Evolutionary conservation across 2,797 vertebrate species (phyloP).

Genomic region (Knipowitschia caucasica): DNA sequence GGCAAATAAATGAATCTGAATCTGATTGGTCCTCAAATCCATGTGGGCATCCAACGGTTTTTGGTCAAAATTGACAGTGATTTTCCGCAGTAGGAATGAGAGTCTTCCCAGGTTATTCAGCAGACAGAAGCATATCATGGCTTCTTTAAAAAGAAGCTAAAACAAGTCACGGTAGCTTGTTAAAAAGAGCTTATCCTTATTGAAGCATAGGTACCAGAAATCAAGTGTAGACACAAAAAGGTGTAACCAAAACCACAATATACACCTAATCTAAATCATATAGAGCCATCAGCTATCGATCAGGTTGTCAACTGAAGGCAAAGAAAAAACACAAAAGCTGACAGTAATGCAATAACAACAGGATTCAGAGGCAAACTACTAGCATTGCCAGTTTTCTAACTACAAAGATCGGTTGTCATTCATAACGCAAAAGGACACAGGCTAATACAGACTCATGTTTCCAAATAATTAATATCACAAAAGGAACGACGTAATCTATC

Average conservation of each 20-base stretch:
- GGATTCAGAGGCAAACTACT: conserved; percentile 38
- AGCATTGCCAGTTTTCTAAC: conserved; percentile 28
- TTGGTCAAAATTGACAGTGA: too few relatives aligned
- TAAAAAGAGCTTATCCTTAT: background rate
- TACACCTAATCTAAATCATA: conserved; percentile 41
- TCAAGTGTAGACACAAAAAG: background rate
- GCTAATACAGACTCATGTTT: conserved; percentile 14
- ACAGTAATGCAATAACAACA: conserved; percentile 26
- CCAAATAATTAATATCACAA: background rate
- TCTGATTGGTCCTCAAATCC: too few relatives aligned
- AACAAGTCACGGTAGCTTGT: too few relatives aligned
- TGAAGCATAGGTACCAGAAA: background rate
- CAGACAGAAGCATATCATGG: too few relatives aligned
- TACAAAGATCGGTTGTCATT: conserved; percentile 27
- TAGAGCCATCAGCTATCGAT: conserved; percentile 37
- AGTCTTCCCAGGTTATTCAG: too few relatives aligned
- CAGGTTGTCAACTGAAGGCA: conserved; percentile 48
- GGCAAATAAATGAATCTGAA: too few relatives aligned
- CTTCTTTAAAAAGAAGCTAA: too few relatives aligned
- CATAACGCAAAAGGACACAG: conserved; percentile 39
- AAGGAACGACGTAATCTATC: conserved; percentile 64
- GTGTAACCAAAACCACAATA: background rate
- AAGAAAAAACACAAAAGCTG: conserved; percentile 48
- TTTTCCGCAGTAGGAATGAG: too few relatives aligned
- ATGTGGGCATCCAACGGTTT: too few relatives aligned